Evolutionary conservation across 2,888 invertebrate genomes (phyloP), one percentile per base, ranked within the genome.

Genomic region (Cerceris ruficornis): DNA sequence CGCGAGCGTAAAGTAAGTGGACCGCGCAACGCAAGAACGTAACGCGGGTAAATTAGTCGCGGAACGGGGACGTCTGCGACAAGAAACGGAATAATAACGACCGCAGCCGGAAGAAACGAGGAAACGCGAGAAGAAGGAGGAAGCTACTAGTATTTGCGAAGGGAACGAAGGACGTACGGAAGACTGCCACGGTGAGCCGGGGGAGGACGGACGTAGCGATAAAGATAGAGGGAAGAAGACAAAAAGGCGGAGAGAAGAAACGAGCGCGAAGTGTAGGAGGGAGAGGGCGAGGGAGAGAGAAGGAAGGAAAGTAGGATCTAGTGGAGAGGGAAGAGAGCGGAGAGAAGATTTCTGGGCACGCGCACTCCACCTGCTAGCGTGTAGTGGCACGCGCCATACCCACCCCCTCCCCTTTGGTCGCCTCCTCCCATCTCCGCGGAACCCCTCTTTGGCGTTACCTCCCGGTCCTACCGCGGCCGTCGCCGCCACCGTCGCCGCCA

Each of bases 371-470:
- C 92, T 91, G 91, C 90, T 84, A 88, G 88, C 86, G 89, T 90
- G 90, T 90, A 90, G 90, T 89, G 91, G 91, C 91, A 91, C 91
- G 92, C 92, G 92, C 91, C 92, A 87, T 87, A 81, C 83, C 83
- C 88, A 85, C 89, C 88, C 83, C 84, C 82, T 82, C 85, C 85
- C 81, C 79, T 80, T 77, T 71, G 74, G 66, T 81, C 75, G 93
- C 93, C 93, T 93, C 93, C 93, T 93, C 86, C 81, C 93, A 93
- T 93, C 91, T 92, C 92, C 81, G 66, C 28, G 46, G 55, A 60
- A 15, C 64, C 80, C 76, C 80, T 73, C 77, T 75, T 80, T 61
- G 68, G 57, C 61, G 69, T 69, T 60, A 59, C 75, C 70, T 72
- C 65, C 61, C 59, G 69, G 61, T 66, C 74, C 76, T 70, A 72